Percentiles rank a stretch among this genome's conserved stretches.
phyloP scores from a whole-genome alignment of 2,113 vertebrate genomes.

The Podarcis muralis region DNA sequence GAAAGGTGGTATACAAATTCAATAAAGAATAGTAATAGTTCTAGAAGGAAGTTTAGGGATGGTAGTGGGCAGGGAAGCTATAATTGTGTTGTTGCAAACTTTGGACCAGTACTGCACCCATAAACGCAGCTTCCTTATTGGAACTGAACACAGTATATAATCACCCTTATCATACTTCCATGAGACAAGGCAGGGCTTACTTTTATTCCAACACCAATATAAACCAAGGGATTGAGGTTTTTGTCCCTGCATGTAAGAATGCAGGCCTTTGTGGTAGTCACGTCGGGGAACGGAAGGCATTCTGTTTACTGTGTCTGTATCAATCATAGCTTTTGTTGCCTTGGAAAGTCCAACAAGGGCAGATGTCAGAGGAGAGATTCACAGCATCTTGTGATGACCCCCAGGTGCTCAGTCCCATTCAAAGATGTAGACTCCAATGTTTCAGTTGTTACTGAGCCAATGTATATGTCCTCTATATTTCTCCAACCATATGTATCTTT shows the following conservation, averaged over 20 bases:
- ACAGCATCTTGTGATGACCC: background rate
- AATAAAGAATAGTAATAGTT: background rate
- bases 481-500: background rate
- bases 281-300: conserved; percentile 6
- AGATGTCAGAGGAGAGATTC: conserved; percentile 11
- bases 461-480: background rate
- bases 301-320: conserved; percentile 24
- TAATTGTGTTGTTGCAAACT: background rate
- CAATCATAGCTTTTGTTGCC: conserved; percentile 19
- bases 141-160: background rate
- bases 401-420: background rate
- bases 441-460: background rate
- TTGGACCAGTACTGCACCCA: background rate
- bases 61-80: background rate
- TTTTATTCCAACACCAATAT: background rate
- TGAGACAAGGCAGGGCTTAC: background rate
- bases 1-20: too few species aligned
- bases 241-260: conserved; percentile 10
- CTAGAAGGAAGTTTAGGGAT: background rate
- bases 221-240: background rate
- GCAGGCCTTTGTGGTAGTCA: conserved; percentile 11
- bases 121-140: background rate
- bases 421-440: background rate
- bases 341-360: background rate
- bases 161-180: too few species aligned